Evolutionary conservation across 2,888 invertebrate genomes (phyloP).

Genomic region (Spialia ferax): DNA sequence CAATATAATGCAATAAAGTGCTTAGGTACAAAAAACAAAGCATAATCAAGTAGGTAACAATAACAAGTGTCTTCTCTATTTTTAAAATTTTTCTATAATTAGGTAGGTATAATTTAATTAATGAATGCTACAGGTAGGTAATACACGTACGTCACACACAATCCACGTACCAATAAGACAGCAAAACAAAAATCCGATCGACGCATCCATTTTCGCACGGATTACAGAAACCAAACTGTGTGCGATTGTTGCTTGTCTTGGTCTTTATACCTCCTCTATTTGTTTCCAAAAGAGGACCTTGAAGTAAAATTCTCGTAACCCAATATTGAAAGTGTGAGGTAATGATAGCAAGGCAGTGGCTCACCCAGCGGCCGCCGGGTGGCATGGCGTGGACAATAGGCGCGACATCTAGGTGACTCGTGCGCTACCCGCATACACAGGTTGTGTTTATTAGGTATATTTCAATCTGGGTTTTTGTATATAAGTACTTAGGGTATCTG

Average conservation of each 20-base stretch:
- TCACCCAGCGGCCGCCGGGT: slow-evolving; percentile 75
- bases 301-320: slow-evolving; percentile 86
- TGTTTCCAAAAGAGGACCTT: slow-evolving; percentile 83
- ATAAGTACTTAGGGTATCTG: too few species aligned
- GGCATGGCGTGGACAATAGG: slow-evolving; percentile 80
- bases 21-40: too few species aligned
- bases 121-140: not conserved
- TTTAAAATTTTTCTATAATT: not conserved
- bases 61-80: too few species aligned
- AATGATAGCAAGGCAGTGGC: slow-evolving; percentile 75
- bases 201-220: slow-evolving; percentile 77
- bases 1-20: not conserved
- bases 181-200: slow-evolving; percentile 68
- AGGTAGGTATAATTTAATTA: not conserved
- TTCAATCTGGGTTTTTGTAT: slow-evolving; percentile 9
- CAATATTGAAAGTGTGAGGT: slow-evolving; percentile 86
- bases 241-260: slow-evolving; percentile 74
- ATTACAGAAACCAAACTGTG: slow-evolving; percentile 76
- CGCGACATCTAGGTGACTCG: slow-evolving; percentile 85
- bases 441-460: slow-evolving; percentile 63
- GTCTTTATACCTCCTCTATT: slow-evolving; percentile 84
- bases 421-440: slow-evolving; percentile 71
- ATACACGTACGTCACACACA: not conserved
- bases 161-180: slow-evolving; percentile 75
- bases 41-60: too few species aligned